Conservation (phyloP, 2,113 vertebrate genomes). For the rat (Rattus norvegicus) region GRCr8 NC_086020.1:174474001-174474500, state of each 20-base stretch:
- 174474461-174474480: conserved; percentile 37
- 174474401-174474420: conserved; percentile 55
- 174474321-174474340: conserved; percentile 17
- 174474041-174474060: not conserved
- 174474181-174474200: not conserved
- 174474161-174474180: not conserved
- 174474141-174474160: conserved; percentile 51
- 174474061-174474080: not conserved
- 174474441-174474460: conserved; percentile 50
- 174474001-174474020: not conserved
- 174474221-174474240: conserved; percentile 41
- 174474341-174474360: not conserved
- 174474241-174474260: conserved; percentile 43
- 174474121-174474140: conserved; percentile 48
- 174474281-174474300: not conserved
- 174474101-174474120: conserved; percentile 45
- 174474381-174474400: conserved; percentile 59
- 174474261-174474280: not conserved
- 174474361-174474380: not conserved
- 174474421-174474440: conserved; percentile 55
- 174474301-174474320: not conserved
- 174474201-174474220: not conserved
- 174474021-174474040: not conserved
- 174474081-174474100: not conserved
- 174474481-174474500: not conserved